Base-by-base conservation (phyloP, 2,797 vertebrate genomes). In the Ispidina lecontei region DNA sequence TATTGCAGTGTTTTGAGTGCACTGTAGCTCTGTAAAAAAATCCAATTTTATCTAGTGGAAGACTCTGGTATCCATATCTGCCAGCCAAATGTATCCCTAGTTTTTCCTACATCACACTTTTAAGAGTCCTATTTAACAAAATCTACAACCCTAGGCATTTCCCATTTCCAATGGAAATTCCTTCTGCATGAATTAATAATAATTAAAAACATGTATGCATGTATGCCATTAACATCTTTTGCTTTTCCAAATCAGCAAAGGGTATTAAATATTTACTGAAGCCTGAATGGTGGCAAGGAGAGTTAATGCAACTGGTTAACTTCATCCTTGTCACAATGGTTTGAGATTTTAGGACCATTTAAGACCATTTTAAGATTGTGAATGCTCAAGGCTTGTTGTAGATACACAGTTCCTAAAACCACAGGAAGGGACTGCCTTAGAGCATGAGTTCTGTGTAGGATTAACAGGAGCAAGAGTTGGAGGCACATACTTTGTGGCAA, bases 101-200 rank as follows among this genome's bases (percentile, higher is more conserved):
- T 26, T 76, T 46, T 90, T 84, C 46, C 52, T 23, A n/a, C 14
- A 35, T 55, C 47, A 60, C 46, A 51, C 60, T 92, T 90, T 49
- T 47, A 86, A 86, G n/a, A 90, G 8, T 31, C 13, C 15, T 77
- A 16, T 84, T 96, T 86, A 76, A 81, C 17, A 84, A 84, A 80
- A 84, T 43, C 76, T 79, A 71, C 37, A 93, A 64, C 70, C 39
- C 26, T 28, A 47, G 58, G 76, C 52, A 47, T 51, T 76, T 89
- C 79, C 74, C n/a, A n/a, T n/a, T n/a, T n/a, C n/a, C n/a, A 76
- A 46, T 51, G 46, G 22, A 91, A 93, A 67, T 54, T 10, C 54
- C 71, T 87, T 76, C 46, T 87, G 14, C 28, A 29, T 69, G 90
- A 90, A 94, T 90, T 88, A 89, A 69, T 17, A 87, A 26, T 9